Conservation (phyloP, 2,888 invertebrate genomes). For the Empis stercorea region DNA sequence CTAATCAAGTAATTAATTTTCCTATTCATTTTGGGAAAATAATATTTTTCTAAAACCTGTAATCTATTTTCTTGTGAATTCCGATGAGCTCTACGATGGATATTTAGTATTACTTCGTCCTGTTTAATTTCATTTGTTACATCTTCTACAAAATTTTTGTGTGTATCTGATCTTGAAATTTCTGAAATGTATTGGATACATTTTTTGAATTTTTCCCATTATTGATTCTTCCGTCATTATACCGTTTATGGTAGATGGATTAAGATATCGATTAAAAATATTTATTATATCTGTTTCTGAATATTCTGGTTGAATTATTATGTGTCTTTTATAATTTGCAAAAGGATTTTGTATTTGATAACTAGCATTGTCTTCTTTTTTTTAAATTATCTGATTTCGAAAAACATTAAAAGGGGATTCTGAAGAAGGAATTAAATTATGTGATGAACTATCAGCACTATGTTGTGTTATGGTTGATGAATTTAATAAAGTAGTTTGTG, state of each 20-base stretch:
- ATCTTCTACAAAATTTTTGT: conserved; percentile 3
- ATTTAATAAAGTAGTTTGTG: conserved; percentile 2
- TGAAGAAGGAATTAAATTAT: conserved; percentile 7
- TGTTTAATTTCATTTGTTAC: conserved; percentile 4
- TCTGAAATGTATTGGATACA: conserved; percentile 6
- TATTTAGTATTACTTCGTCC: conserved; percentile 5
- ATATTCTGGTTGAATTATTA: background rate
- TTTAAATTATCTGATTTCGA: background rate
- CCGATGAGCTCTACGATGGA: conserved; percentile 4
- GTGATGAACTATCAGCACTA: conserved; percentile 9
- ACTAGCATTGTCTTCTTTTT: background rate
- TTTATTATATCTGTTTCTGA: background rate
- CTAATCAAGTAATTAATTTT: background rate
- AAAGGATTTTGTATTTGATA: background rate
- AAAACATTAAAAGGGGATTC: conserved; percentile 1
- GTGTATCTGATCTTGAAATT: conserved; percentile 6
- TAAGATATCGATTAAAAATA: background rate
- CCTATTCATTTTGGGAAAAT: conserved; percentile 3
- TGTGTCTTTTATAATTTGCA: background rate
- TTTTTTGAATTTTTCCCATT: conserved; percentile 8
- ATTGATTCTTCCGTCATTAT: conserved; percentile 2
- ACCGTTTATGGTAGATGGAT: conserved; percentile 3
- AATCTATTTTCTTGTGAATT: conserved; percentile 4
- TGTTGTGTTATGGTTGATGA: conserved; percentile 6
- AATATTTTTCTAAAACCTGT: conserved; percentile 5